Conservation (phyloP, 1,140 invertebrate genomes). For the Caenorhabditis briggsae region DNA sequence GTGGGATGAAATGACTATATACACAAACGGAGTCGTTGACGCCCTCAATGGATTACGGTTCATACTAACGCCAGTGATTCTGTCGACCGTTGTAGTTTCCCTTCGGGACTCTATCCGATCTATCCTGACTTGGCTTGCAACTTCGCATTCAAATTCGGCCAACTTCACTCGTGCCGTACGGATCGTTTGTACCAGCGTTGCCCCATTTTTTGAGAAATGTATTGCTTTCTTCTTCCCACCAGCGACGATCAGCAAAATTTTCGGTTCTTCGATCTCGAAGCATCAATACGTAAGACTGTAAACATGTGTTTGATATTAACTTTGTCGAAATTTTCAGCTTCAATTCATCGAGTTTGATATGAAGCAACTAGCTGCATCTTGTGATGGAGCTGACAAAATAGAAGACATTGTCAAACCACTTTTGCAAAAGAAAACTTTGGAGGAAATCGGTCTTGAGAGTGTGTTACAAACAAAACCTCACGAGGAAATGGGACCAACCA, state of each 20-base stretch:
- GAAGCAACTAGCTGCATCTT: slow-evolving; percentile 46
- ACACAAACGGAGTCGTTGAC: slow-evolving; percentile 73
- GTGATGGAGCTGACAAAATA: slow-evolving; percentile 60
- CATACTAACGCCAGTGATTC: slow-evolving; percentile 69
- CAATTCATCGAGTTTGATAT: slow-evolving; percentile 53
- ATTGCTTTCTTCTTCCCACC: slow-evolving; percentile 69
- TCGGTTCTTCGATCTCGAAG: slow-evolving; percentile 58
- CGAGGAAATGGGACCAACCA: background rate
- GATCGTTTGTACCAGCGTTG: slow-evolving; percentile 67
- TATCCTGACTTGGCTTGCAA: slow-evolving; percentile 66
- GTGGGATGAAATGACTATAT: slow-evolving; percentile 77
- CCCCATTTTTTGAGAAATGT: slow-evolving; percentile 71
- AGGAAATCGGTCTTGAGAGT: slow-evolving; percentile 52
- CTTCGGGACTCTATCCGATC: slow-evolving; percentile 65
- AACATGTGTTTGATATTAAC: slow-evolving; percentile 5
- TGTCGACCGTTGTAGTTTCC: slow-evolving; percentile 59
- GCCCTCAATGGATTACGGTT: slow-evolving; percentile 75
- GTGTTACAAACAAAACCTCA: slow-evolving; percentile 33
- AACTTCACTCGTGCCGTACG: slow-evolving; percentile 66
- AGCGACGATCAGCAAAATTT: slow-evolving; percentile 60
- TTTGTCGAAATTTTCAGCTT: slow-evolving; percentile 45
- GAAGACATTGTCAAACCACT: slow-evolving; percentile 54
- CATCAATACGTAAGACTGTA: slow-evolving; percentile 69
- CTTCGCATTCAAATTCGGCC: slow-evolving; percentile 65
- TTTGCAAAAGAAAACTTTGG: slow-evolving; percentile 50